Conservation (phyloP, 2,113 vertebrate genomes). For the Vireo altiloquus region DNA sequence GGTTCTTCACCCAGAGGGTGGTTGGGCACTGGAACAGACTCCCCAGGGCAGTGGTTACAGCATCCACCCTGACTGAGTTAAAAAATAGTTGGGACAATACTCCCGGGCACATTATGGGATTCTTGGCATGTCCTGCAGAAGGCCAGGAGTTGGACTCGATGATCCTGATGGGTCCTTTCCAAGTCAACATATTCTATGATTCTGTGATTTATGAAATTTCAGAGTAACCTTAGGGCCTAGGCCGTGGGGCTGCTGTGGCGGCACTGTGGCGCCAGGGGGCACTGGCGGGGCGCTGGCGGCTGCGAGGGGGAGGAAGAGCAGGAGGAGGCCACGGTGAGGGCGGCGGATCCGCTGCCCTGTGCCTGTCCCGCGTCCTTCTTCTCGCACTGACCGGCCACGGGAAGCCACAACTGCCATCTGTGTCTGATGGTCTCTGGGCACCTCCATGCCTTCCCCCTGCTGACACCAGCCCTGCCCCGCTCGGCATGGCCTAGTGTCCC, state of each 20-base stretch:
- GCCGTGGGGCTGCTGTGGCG: background rate
- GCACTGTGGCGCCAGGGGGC: background rate
- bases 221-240: accelerated
- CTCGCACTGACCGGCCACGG: accelerated
- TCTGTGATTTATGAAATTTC: accelerated
- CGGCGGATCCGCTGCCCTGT: accelerated
- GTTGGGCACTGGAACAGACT: background rate
- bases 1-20: background rate
- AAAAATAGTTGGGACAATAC: too few species aligned
- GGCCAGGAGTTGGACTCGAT: background rate
- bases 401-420: too few species aligned
- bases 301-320: too few species aligned
- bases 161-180: background rate
- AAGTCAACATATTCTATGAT: accelerated
- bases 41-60: background rate
- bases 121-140: background rate
- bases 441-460: accelerated
- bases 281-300: background rate
- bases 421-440: accelerated
- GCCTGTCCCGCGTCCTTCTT: too few species aligned
- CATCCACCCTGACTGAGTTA: background rate
- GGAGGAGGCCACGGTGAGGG: accelerated
- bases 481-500: too few species aligned
- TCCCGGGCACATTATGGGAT: background rate
- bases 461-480: background rate